Percentiles rank a stretch among this genome's conserved stretches.
Evolutionary conservation across 2,888 invertebrate genomes (phyloP).

Genomic region (Hydrotaea diabolus): DNA sequence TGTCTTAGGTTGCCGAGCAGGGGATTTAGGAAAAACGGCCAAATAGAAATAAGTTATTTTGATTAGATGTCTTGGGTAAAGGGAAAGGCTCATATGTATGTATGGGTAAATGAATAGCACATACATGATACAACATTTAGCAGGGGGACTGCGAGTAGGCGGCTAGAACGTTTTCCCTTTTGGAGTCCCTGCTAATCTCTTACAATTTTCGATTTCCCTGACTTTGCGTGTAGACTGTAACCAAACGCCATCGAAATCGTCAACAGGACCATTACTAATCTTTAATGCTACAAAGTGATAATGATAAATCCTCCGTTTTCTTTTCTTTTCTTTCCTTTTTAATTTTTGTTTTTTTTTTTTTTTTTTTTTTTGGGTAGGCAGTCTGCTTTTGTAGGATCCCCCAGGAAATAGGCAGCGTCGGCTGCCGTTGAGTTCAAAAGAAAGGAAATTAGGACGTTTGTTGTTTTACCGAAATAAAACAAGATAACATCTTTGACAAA

Average conservation of each 20-base stretch:
- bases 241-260: not conserved
- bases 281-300: slow-evolving; percentile 5
- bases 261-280: slow-evolving; percentile 4
- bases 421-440: not conserved
- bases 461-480: slow-evolving; percentile 23
- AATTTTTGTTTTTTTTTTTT: not conserved
- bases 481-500: slow-evolving; percentile 54
- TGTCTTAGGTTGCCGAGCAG: not conserved
- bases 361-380: not conserved
- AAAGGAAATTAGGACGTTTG: slow-evolving; percentile 16
- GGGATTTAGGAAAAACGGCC: not conserved
- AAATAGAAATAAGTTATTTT: slow-evolving; percentile 23
- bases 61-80: slow-evolving; percentile 3
- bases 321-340: not conserved
- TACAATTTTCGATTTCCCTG: not conserved
- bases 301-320: not conserved
- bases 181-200: not conserved
- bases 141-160: too few species aligned
- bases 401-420: not conserved
- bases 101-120: too few species aligned
- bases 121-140: too few species aligned
- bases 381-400: not conserved
- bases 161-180: too few species aligned
- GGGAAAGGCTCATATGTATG: not conserved
- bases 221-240: not conserved